A percentile compares a stretch with the other conserved stretches of the same genome.
Conservation (phyloP, 1,140 invertebrate species). For the Bombus cullumanus region DNA sequence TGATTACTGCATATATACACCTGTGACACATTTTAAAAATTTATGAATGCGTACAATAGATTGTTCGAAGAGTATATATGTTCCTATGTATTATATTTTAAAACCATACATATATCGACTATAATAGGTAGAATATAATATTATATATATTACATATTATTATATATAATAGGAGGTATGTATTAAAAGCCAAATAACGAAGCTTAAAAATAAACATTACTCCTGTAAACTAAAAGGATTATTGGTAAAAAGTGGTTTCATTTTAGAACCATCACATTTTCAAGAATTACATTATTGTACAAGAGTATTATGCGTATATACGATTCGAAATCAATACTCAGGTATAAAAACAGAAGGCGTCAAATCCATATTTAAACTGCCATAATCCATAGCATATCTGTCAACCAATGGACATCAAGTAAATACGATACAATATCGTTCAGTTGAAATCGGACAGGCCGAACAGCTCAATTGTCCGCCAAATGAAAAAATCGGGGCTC, state of each 20-base stretch:
- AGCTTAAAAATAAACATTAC: not conserved
- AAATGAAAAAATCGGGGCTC: slow-evolving; percentile 8
- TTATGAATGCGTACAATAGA: no score
- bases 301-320: not conserved
- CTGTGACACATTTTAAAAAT: no score
- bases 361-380: not conserved
- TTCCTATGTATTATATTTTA: no score
- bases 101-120: no score
- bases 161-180: no score
- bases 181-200: no score
- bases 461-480: slow-evolving; percentile 7
- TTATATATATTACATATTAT: no score
- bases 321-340: not conserved
- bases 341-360: not conserved
- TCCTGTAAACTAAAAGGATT: not conserved
- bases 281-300: not conserved
- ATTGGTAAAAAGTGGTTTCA: not conserved
- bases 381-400: not conserved
- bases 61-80: no score
- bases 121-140: no score
- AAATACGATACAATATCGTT: slow-evolving; percentile 4
- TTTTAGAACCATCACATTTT: not conserved
- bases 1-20: no score
- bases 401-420: not conserved
- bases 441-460: not conserved